Evolutionary conservation across 2,888 invertebrate genomes (phyloP), one percentile per base, ranked within the genome.

Genomic region (Strigamia crassipes): DNA sequence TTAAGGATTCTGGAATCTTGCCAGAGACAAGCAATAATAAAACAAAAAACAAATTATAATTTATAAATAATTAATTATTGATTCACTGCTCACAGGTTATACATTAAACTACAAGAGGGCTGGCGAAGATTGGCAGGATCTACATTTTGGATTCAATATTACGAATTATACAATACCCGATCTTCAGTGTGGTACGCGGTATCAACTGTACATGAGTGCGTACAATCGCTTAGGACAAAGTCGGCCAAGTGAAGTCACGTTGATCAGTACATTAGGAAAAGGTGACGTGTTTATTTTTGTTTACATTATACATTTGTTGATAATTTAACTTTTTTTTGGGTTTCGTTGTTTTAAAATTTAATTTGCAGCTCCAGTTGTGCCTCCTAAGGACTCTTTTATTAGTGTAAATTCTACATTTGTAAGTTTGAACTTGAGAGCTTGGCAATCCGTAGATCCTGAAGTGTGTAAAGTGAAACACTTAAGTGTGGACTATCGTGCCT

Each of bases 391-490:
- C 83, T 92, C 94, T 85, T 90, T 96, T 78, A 91, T 96, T 84
- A 89, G 91, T 18, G 91, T 93, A 13, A 96, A 96, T 88, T 92
- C 93, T 82, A 93, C 94, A 4, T 93, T 93, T 85, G 91, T 94
- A 13, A 92, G 93, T 81, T 89, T 96, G 51, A 94, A 94, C 87
- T 90, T 96, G 77, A 90, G 92, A 77, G 92, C 93, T 10, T 96
- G 96, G 96, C 93, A 93, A 85, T 93, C 93, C 86, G 94, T 94
- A 80, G 95, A 95, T 41, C 96, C 96, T 87, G 92, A 93, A 0
- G 92, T 96, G 84, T 91, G 90, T 82, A 92, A 91, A 85, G 90
- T 93, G 31, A 90, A 91, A 18, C 92, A 92, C 83, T 88, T 94
- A 78, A 88, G 88, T 31, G 78, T 81, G 23, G 81, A 81, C 6